Evolutionary conservation across 1,140 invertebrate species (phyloP).

Genomic region (Harpegnathos saltator): DNA sequence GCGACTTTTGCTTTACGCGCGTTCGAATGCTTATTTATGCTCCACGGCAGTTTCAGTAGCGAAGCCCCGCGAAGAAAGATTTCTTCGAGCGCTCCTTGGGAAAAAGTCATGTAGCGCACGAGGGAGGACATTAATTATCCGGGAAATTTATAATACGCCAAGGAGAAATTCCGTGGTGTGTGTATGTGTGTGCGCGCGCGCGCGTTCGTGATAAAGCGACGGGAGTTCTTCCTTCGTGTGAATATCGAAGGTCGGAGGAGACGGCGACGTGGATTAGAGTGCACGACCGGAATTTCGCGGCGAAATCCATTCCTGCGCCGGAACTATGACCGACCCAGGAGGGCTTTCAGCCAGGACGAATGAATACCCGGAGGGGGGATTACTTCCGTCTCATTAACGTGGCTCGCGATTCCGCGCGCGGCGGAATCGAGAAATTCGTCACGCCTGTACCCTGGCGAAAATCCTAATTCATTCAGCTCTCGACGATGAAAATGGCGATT

Average conservation of each 20-base stretch:
- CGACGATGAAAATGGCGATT: slow-evolving; percentile 53
- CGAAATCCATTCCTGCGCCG: slow-evolving; percentile 70
- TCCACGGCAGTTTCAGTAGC: not conserved
- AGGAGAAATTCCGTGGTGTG: slow-evolving; percentile 30
- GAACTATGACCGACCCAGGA: slow-evolving; percentile 72
- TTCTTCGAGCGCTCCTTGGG: not conserved
- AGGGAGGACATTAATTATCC: slow-evolving; percentile 54
- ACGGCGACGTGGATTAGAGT: slow-evolving; percentile 69
- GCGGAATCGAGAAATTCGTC: slow-evolving; percentile 70
- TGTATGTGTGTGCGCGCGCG: slow-evolving; percentile 19
- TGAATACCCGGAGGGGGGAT: slow-evolving; percentile 66
- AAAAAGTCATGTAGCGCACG: slow-evolving; percentile 24
- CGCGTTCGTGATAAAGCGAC: slow-evolving; percentile 53
- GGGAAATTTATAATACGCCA: slow-evolving; percentile 62
- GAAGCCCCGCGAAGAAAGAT: too few relatives aligned
- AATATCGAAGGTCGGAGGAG: slow-evolving; percentile 66
- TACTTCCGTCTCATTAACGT: slow-evolving; percentile 75
- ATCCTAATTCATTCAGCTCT: slow-evolving; percentile 64
- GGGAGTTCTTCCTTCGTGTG: slow-evolving; percentile 56
- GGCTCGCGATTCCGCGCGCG: slow-evolving; percentile 58
- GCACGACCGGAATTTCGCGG: slow-evolving; percentile 72
- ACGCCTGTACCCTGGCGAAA: slow-evolving; percentile 63
- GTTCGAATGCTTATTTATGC: not conserved
- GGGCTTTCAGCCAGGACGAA: slow-evolving; percentile 71
- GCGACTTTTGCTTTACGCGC: not conserved